Conservation (phyloP, 2,113 vertebrate genomes). For the Sinocyclocheilus anshuiensis region DNA sequence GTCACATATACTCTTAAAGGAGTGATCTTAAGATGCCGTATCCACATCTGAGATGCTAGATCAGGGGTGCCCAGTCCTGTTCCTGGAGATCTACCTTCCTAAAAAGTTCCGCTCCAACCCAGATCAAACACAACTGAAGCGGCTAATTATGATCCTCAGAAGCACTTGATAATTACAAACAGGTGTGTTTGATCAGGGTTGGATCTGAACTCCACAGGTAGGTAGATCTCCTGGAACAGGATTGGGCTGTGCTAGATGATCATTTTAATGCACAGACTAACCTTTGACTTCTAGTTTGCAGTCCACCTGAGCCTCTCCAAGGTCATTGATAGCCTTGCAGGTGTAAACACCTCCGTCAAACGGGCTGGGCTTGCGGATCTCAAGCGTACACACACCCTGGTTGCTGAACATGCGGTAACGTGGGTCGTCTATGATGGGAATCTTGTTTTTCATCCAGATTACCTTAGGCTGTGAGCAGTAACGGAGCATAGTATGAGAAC, state of each 20-base stretch:
- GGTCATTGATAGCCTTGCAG: slow-evolving; percentile 88
- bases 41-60: too few species aligned
- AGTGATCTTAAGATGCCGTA: too few species aligned
- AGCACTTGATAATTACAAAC: too few species aligned
- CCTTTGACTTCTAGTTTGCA: slow-evolving; percentile 99
- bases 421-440: slow-evolving; percentile 87
- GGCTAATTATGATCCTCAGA: too few species aligned
- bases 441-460: slow-evolving; percentile 98
- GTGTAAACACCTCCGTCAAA: slow-evolving; percentile 91
- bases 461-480: slow-evolving; percentile 85
- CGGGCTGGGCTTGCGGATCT: slow-evolving; percentile 94
- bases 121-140: too few species aligned
- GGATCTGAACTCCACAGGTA: too few species aligned
- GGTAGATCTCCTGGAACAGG: too few species aligned
- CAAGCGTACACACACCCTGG: slow-evolving; percentile 95
- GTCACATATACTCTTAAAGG: too few species aligned
- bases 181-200: too few species aligned
- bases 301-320: slow-evolving; percentile 91
- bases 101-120: too few species aligned
- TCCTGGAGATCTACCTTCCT: too few species aligned
- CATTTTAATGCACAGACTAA: slow-evolving; percentile 67
- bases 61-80: too few species aligned
- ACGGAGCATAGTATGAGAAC: background rate
- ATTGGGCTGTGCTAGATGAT: background rate
- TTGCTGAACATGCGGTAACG: slow-evolving; percentile 96